These are phyloP conservation scores for Caenorhabditis sp. DNA, from an alignment of 2,888 invertebrate species.

Conservation along the genomic window DNA sequence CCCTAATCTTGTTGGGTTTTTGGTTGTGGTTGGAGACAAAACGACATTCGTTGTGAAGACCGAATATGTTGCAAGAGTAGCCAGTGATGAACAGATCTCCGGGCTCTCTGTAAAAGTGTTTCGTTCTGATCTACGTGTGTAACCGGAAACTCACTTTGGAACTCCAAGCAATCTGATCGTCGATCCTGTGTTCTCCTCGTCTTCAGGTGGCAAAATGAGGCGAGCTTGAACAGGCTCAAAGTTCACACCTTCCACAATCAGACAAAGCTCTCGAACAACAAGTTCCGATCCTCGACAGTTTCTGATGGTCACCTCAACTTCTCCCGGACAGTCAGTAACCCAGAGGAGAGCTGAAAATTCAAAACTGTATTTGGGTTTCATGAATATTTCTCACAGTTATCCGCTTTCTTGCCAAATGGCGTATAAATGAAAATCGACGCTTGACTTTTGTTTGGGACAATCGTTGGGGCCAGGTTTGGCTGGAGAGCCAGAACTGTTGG, in stretches of 20 bases:
- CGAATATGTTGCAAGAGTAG: conserved; percentile 80
- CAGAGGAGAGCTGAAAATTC: conserved; percentile 68
- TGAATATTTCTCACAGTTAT: conserved; percentile 49
- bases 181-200: conserved; percentile 57
- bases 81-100: conserved; percentile 79
- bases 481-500: conserved; percentile 77
- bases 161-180: conserved; percentile 78
- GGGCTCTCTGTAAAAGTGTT: conserved; percentile 68
- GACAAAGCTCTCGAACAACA: conserved; percentile 73
- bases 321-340: conserved; percentile 78
- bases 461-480: conserved; percentile 78
- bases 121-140: no score
- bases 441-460: conserved; percentile 67
- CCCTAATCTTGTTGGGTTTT: conserved; percentile 61
- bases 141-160: conserved; percentile 67
- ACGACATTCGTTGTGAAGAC: conserved; percentile 78
- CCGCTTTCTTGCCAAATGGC: conserved; percentile 77
- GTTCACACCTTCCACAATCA: conserved; percentile 77
- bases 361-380: no score
- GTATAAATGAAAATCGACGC: conserved; percentile 81
- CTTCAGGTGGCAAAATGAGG: conserved; percentile 75
- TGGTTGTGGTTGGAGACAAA: conserved; percentile 47
- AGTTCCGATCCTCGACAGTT: conserved; percentile 70
- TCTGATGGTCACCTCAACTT: conserved; percentile 68
- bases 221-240: conserved; percentile 81